These are phyloP conservation scores for Cistogaster globosa DNA, from an alignment of 2,888 invertebrate genomes.

Conservation along the genomic window DNA sequence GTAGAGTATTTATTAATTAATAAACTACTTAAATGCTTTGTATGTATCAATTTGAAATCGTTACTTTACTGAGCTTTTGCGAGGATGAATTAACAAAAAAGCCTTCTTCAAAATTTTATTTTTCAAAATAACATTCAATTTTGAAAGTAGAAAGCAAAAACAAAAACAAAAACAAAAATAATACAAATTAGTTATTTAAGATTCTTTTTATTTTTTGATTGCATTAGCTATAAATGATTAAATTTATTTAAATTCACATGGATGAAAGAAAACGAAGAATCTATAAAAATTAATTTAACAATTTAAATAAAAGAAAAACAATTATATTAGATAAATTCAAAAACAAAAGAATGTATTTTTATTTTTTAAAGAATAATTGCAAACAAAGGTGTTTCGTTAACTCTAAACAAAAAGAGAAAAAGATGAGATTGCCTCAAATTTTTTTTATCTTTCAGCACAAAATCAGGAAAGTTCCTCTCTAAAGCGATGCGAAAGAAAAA, in stretches of 20 bases:
- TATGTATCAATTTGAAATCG: conserved; percentile 48
- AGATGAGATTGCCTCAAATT: no score
- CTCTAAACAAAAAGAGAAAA: no score
- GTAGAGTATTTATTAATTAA: conserved; percentile 31
- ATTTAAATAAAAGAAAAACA: conserved; percentile 51
- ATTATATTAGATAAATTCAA: conserved; percentile 63
- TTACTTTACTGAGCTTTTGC: conserved; percentile 44
- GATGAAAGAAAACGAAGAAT: conserved; percentile 41
- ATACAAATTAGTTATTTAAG: conserved; percentile 70
- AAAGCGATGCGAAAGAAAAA: no score
- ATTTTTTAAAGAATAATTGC: background rate
- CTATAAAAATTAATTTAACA: conserved; percentile 37
- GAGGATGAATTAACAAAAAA: background rate
- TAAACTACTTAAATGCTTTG: conserved; percentile 44
- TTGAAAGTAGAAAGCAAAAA: conserved; percentile 24
- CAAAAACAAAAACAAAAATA: conserved; percentile 44
- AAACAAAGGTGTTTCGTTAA: background rate
- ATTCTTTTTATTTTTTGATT: conserved; percentile 49
- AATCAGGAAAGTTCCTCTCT: no score
- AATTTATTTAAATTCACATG: conserved; percentile 43
- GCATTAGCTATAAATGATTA: conserved; percentile 49
- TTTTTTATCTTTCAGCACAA: no score
- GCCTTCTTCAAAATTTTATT: conserved; percentile 15
- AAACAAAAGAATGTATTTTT: conserved; percentile 1
- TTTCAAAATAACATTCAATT: conserved; percentile 53